Evolutionary conservation across 1,140 invertebrate genomes (phyloP), one percentile per base, ranked within the genome.

Genomic region (Drosophila setifemur): DNA sequence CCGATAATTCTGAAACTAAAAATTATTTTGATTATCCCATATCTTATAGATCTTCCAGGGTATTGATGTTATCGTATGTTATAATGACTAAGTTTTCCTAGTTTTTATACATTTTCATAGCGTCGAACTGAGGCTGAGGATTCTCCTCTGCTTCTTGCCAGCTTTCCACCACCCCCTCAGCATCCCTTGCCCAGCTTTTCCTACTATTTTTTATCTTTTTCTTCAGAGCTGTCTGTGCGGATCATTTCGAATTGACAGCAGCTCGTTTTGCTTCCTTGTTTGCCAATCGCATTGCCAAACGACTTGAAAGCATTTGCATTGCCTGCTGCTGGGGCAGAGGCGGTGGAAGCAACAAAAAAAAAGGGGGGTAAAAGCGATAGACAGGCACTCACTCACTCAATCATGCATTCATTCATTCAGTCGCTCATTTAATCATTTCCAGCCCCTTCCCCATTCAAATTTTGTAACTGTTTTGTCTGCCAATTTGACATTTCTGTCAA

Each of bases 401-500:
- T 44, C 54, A 47, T 33, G 39, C 40, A 81, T 37, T 68, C 60
- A 83, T 57, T 76, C 67, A 72, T 37, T 71, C 57, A 68, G 64
- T 52, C 39, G 28, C 29, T 50, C 39, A 68, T 67, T 60, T 28
- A 58, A 60, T 60, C 57, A 58, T 42, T 53, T 39, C 23, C 18
- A 16, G 4, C 28, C 28, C 12, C 9, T 5, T 26, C 19, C 25
- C 37, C 74, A 77, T 77, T 77, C 74, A 79, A 78, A 79, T 69
- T 73, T 78, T 64, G 55, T 74, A 81, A 74, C 76, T 50, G 63
- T 74, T 57, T 58, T 75, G 76, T 73, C 70, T 75, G 64, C 71
- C 75, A 81, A 79, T 81, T 81, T 79, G 76, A 79, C 75, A 79
- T 79, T 74, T 79, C 64, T 70, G 75, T 55, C 58, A 54, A 66